A percentile compares a stretch with the other conserved stretches of the same genome.
Conservation (phyloP, 2,888 invertebrate genomes). For the Cyclophora albipunctata region DNA sequence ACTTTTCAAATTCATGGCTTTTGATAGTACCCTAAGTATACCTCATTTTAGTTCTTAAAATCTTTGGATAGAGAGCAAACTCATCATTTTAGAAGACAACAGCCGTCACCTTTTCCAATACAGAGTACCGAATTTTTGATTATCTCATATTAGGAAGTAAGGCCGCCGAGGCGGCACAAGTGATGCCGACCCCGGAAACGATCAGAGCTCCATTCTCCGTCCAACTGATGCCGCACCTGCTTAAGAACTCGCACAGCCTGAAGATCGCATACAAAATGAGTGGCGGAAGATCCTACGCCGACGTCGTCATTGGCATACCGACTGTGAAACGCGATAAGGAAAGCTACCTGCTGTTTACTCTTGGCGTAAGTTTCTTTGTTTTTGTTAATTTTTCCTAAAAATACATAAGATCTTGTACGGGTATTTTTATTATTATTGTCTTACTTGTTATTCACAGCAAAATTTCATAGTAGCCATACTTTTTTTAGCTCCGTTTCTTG, state of each 20-base stretch:
- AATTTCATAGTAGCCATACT: not conserved
- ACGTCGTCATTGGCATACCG: conserved; percentile 10
- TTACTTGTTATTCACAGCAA: not conserved
- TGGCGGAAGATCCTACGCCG: not conserved
- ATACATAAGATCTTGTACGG: not conserved
- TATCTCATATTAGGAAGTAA: not conserved
- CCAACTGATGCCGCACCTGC: conserved; percentile 7
- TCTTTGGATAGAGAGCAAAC: too few species aligned
- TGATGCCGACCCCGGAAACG: not conserved
- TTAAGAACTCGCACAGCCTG: conserved; percentile 3
- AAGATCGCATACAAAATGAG: conserved; percentile 3
- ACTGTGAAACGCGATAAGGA: conserved; percentile 93
- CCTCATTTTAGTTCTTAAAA: too few species aligned
- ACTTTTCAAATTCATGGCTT: too few species aligned
- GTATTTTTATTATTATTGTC: not conserved
- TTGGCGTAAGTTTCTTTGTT: conserved; percentile 50
- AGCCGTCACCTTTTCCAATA: too few species aligned
- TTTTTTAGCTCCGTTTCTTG: not conserved
- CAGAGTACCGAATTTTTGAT: too few species aligned
- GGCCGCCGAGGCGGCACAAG: not conserved
- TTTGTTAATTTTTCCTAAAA: not conserved
- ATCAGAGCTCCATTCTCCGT: conserved; percentile 3
- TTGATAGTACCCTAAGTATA: too few species aligned
- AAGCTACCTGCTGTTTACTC: conserved; percentile 88
- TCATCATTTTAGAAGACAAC: too few species aligned